Conservation (phyloP, 2,888 invertebrate species). For the Spialia ferax region DNA sequence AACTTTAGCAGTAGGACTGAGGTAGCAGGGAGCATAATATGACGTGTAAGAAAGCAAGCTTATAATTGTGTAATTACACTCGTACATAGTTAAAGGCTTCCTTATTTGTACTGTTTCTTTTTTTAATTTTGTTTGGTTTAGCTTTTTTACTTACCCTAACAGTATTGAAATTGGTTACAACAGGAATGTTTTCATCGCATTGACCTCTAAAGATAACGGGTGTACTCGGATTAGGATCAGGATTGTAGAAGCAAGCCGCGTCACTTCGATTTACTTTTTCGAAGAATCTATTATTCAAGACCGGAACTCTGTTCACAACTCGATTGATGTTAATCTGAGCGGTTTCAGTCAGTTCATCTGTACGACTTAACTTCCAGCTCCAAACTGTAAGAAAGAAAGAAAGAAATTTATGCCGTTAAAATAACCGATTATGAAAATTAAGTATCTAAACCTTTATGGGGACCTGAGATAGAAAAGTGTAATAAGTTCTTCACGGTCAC, state of each 20-base stretch:
- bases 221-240: constrained; percentile 48
- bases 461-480: neutral
- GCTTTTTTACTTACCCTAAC: constrained; percentile 47
- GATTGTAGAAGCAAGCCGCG: constrained; percentile 55
- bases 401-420: neutral
- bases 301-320: constrained; percentile 50
- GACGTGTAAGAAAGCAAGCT: too few relatives aligned
- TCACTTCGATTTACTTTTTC: constrained; percentile 52
- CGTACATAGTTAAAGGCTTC: too few relatives aligned
- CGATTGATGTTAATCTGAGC: constrained; percentile 53
- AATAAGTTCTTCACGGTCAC: too few relatives aligned
- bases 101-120: too few relatives aligned
- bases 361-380: constrained; percentile 67
- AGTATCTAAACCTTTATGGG: neutral
- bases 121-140: neutral
- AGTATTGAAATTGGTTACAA: constrained; percentile 56
- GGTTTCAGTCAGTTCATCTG: constrained; percentile 47
- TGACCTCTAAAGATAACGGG: too few relatives aligned
- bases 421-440: neutral
- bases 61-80: too few relatives aligned
- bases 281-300: constrained; percentile 58
- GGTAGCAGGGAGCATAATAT: too few relatives aligned
- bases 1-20: too few relatives aligned
- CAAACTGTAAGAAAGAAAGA: constrained; percentile 54
- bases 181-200: too few relatives aligned